Evolutionary conservation across 2,797 vertebrate species (phyloP).

Genomic region (Microctenopoma stevenorrisi): DNA sequence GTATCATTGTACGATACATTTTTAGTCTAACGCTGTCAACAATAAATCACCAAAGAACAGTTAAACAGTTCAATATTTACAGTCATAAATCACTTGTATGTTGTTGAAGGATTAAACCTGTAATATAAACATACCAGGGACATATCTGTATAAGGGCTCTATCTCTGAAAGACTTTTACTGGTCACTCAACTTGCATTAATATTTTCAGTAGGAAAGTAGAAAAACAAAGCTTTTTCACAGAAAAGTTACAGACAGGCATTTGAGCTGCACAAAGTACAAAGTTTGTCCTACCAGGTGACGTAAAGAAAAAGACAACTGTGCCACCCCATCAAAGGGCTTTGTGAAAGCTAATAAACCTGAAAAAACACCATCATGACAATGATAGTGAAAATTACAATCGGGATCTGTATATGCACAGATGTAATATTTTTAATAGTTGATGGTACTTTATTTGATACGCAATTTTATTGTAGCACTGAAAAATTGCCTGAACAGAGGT

Average conservation of each 20-base stretch:
- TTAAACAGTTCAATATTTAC: not conserved
- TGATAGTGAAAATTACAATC: not conserved
- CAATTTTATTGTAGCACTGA: not conserved
- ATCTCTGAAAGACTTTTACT: not conserved
- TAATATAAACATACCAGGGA: not conserved
- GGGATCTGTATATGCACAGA: not conserved
- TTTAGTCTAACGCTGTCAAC: slow-evolving; percentile 2
- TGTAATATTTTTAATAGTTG: not conserved
- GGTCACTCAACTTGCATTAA: slow-evolving; percentile 19
- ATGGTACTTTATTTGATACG: not conserved
- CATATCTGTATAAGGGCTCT: not conserved
- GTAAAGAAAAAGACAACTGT: slow-evolving; percentile 49
- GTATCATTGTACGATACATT: slow-evolving; percentile 8
- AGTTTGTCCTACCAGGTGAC: slow-evolving; percentile 47
- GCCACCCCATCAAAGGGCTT: slow-evolving; percentile 22
- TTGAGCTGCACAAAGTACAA: slow-evolving; percentile 47
- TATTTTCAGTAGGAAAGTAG: slow-evolving; percentile 19
- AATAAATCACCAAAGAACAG: not conserved
- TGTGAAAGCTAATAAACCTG: slow-evolving; percentile 13
- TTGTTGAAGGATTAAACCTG: not conserved
- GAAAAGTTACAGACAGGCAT: slow-evolving; percentile 45
- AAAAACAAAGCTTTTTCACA: slow-evolving; percentile 33
- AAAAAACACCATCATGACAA: slow-evolving; percentile 16
- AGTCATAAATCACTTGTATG: slow-evolving; percentile 15
- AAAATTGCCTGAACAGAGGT: not conserved